Evolutionary conservation across 2,797 vertebrate species (phyloP).

Genomic region (Lutjanus campechanus): DNA sequence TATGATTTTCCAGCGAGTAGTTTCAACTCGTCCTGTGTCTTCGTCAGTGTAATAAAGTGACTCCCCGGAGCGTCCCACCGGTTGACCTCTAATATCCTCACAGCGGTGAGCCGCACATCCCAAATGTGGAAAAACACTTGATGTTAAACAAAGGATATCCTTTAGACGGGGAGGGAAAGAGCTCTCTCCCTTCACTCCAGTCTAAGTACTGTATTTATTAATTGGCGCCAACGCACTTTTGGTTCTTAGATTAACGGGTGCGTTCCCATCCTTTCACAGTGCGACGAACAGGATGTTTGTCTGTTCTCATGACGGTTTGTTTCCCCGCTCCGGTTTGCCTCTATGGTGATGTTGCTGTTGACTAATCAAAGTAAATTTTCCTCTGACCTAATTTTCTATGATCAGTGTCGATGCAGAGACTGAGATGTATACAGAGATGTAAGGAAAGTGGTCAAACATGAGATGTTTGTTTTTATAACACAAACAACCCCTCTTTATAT

Average conservation of each 20-base stretch:
- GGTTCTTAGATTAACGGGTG: conserved; percentile 50
- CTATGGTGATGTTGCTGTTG: background rate
- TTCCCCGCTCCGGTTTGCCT: conserved; percentile 14
- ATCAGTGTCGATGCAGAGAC: background rate
- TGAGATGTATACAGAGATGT: background rate
- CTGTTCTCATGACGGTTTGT: conserved; percentile 44
- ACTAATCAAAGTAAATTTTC: background rate
- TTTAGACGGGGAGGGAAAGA: conserved; percentile 72
- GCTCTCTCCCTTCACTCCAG: conserved; percentile 38
- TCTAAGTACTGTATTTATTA: conserved; percentile 72
- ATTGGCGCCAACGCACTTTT: conserved; percentile 71
- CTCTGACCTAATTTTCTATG: background rate
- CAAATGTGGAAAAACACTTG: conserved; percentile 80
- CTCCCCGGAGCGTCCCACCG: conserved; percentile 40
- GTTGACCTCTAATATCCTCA: conserved; percentile 54
- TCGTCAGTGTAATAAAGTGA: conserved; percentile 25
- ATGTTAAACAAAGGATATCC: conserved; percentile 88
- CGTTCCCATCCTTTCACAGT: conserved; percentile 46
- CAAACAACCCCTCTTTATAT: background rate
- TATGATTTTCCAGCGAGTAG: conserved; percentile 25
- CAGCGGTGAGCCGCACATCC: conserved; percentile 53
- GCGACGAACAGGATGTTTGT: conserved; percentile 78
- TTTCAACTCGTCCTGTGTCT: conserved; percentile 42
- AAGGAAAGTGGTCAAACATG: background rate
- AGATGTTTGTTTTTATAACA: background rate